Base-by-base conservation (phyloP, 2,113 vertebrate genomes). In the Glareola pratincola region DNA sequence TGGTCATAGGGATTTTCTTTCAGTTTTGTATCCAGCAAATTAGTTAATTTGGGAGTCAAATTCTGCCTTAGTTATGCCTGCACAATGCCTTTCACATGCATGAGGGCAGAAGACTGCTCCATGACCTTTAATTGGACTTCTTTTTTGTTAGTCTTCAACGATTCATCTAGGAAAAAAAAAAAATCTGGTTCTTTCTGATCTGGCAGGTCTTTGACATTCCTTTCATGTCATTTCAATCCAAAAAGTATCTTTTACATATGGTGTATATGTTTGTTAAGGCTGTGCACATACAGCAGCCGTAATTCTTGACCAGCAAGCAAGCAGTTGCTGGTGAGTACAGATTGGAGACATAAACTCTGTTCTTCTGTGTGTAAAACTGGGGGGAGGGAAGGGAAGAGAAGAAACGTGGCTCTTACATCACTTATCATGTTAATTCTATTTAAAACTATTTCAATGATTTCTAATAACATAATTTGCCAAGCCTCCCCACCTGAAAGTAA, bases 1-100 rank as follows among this genome's bases (percentile, higher is more conserved):
- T 85, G 95, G 84, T 85, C 94, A 94, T 82, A 95, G 92, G 74
- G 66, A 97, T 94, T 94, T 96, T 88, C 64, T 34, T 91, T 79
- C 80, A 14, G 11, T 87, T 95, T 76, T 92, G 71, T 41, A 94
- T 90, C 32, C 78, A 88, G 62, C 32, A 95, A 95, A 96, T 85
- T 62, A 95, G 66, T 85, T 95, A 79, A 91, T 96, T 94, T 96
- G 89, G 29, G 95, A 95, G 91, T 95, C 73, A 94, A 90, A 96
- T 95, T 87, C 84, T 91, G 77, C 66, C 45, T 94, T 82, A 76
- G 57, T 79, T 92, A 95, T 72, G 91, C 62, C 34, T 68, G 62
- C 62, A 85, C 73, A 91, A 85, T 69, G 91, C 41, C 62, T 64
- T 91, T 92, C 72, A 85, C 90, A 90, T 76, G 69, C 41, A 87